Evolutionary conservation across 2,797 vertebrate genomes (phyloP).

Genomic region (Tenualosa ilisha): DNA sequence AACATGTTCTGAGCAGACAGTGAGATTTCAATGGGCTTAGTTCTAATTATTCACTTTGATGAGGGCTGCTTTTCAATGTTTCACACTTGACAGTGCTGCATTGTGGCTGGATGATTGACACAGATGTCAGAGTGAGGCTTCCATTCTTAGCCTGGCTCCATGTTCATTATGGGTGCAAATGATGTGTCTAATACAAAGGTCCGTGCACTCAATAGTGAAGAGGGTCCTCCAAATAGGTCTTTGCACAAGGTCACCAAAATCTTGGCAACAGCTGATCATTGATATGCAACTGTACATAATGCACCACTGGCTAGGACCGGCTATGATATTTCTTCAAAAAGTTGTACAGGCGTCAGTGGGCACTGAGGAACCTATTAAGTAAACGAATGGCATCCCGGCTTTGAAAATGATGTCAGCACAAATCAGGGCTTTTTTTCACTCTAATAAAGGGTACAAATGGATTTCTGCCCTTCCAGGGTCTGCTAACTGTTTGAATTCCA

Average conservation of each 20-base stretch:
- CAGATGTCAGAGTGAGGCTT: neutral
- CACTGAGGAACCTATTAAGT: neutral
- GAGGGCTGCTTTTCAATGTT: neutral
- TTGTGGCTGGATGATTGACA: conserved; percentile 14
- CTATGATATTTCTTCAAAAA: neutral
- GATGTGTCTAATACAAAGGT: neutral
- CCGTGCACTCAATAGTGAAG: neutral
- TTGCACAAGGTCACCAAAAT: neutral
- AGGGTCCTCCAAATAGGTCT: neutral
- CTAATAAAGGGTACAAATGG: conserved; percentile 32
- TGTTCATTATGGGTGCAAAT: conserved; percentile 15
- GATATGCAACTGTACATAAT: neutral
- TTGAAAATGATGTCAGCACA: conserved; percentile 29
- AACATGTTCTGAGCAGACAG: neutral
- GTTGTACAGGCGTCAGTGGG: neutral
- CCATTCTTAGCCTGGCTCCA: neutral
- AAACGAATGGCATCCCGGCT: neutral
- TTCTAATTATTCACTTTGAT: neutral
- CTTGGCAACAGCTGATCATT: neutral
- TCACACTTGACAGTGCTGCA: neutral
- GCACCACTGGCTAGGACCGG: neutral
- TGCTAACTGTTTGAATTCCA: conserved; percentile 38
- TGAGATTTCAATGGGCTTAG: neutral
- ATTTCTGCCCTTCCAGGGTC: conserved; percentile 39
- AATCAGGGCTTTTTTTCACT: conserved; percentile 23